Conservation (phyloP, 2,113 vertebrate genomes). For the Aegithalos caudatus region DNA sequence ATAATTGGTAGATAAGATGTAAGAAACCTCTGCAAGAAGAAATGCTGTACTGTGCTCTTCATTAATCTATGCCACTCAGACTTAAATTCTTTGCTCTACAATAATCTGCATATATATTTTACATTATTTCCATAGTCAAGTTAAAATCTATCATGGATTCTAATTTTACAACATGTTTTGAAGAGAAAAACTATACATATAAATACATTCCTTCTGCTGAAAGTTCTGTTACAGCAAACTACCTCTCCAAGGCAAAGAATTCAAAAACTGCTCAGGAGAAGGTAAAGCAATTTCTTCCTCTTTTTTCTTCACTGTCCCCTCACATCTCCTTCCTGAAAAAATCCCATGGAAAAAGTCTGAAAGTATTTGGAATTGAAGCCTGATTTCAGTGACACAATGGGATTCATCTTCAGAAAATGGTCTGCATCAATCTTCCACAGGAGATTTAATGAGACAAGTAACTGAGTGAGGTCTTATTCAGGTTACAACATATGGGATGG, state of each 20-base stretch:
- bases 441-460: not conserved
- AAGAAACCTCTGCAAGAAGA: not conserved
- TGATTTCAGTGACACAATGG: not conserved
- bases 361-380: not conserved
- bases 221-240: not conserved
- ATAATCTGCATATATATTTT: not conserved
- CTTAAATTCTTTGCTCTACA: not conserved
- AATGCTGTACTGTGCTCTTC: not conserved
- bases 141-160: not conserved
- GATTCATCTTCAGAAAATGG: not conserved
- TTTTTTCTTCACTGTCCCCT: not conserved
- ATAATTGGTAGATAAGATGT: not conserved
- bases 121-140: not conserved
- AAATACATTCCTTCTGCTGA: not conserved
- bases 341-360: not conserved
- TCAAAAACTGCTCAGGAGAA: not conserved
- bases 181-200: not conserved
- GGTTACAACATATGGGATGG: not conserved
- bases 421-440: not conserved
- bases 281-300: not conserved
- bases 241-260: not conserved
- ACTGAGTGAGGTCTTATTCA: not conserved
- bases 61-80: not conserved
- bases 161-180: not conserved
- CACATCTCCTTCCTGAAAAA: not conserved